Conservation (phyloP, 2,888 invertebrate species). For the Trilocha varians region DNA sequence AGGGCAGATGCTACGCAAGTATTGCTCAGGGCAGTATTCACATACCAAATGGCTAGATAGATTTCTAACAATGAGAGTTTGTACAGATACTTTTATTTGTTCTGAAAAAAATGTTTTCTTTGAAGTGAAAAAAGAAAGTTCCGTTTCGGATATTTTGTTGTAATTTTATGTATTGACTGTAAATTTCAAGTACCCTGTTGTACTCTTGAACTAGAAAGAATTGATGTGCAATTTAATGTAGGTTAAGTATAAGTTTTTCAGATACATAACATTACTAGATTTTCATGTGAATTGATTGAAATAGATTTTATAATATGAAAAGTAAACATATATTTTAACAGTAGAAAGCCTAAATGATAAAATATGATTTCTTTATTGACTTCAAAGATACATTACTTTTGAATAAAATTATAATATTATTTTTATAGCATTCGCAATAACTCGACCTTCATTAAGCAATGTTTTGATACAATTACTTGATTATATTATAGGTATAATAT, state of each 20-base stretch:
- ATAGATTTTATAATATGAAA: not conserved
- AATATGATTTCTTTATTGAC: not conserved
- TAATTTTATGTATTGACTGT: not conserved
- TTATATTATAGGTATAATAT: constrained; percentile 27
- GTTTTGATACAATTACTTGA: constrained; percentile 9
- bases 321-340: not conserved
- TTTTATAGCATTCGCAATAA: not conserved
- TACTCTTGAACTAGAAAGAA: not conserved
- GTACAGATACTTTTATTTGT: constrained; percentile 6
- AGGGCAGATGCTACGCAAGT: constrained; percentile 22
- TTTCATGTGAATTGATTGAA: too few species aligned
- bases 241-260: too few species aligned
- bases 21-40: constrained; percentile 59
- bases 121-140: constrained; percentile 8
- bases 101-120: constrained; percentile 6
- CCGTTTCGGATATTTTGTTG: not conserved
- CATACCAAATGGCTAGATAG: constrained; percentile 61
- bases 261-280: too few species aligned
- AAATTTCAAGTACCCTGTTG: not conserved
- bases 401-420: not conserved
- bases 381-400: constrained; percentile 1
- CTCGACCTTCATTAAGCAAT: not conserved
- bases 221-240: constrained; percentile 8
- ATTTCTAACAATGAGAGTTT: constrained; percentile 18
- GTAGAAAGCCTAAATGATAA: not conserved